phyloP scores from a whole-genome alignment of 2,888 invertebrate genomes.

The Sphaerophoria rueppellii region DNA sequence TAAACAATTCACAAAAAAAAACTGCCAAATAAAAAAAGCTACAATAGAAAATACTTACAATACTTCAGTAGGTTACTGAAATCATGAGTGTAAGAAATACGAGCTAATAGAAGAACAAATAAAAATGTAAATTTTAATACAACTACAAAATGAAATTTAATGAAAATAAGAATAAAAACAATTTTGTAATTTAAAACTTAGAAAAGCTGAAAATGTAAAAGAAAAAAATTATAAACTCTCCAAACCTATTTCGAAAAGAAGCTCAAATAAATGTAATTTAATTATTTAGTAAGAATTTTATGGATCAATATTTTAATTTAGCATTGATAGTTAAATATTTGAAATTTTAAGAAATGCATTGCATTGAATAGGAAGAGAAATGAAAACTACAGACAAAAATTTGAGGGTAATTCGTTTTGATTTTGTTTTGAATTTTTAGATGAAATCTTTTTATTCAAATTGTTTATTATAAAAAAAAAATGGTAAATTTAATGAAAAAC shows the following conservation, averaged over 20 bases:
- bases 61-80: constrained; percentile 64
- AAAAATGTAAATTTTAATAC: constrained; percentile 40
- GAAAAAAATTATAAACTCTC: constrained; percentile 12
- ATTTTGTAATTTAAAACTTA: constrained; percentile 61
- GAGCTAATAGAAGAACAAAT: constrained; percentile 20
- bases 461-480: constrained; percentile 14
- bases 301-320: constrained; percentile 70
- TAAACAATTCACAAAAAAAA: constrained; percentile 68
- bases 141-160: constrained; percentile 26
- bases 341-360: constrained; percentile 53
- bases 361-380: constrained; percentile 49
- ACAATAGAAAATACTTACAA: constrained; percentile 61
- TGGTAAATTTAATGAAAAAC: constrained; percentile 15
- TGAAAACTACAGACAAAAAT: constrained; percentile 2
- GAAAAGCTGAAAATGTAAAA: constrained; percentile 34
- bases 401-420: constrained; percentile 59
- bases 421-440: constrained; percentile 35
- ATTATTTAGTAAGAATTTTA: constrained; percentile 62
- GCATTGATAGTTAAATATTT: constrained; percentile 64
- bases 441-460: constrained; percentile 25
- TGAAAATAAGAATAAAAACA: constrained; percentile 41
- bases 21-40: constrained; percentile 62
- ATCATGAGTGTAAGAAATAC: constrained; percentile 68
- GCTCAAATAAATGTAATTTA: constrained; percentile 66
- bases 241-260: constrained; percentile 43